phyloP scores from a whole-genome alignment of 2,888 invertebrate species.

The Tethea ocularis region DNA sequence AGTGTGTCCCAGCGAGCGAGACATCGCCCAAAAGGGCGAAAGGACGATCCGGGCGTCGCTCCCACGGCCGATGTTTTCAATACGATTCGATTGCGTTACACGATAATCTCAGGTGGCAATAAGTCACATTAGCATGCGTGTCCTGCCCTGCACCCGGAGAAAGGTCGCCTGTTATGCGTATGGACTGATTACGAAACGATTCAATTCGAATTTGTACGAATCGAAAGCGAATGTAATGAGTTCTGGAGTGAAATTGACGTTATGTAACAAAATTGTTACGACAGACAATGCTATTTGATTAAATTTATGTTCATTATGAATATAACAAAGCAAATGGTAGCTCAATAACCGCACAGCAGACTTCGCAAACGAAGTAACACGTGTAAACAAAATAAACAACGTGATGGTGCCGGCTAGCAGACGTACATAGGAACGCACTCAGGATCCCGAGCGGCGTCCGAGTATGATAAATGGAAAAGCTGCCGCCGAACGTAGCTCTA shows the following conservation, averaged over 20 bases:
- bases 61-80: constrained; percentile 45
- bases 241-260: neutral
- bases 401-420: constrained; percentile 37
- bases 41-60: constrained; percentile 71
- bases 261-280: neutral
- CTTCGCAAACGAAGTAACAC: constrained; percentile 47
- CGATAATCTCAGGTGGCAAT: constrained; percentile 46
- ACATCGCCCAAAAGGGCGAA: constrained; percentile 61
- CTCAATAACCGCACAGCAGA: constrained; percentile 42
- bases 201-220: constrained; percentile 2
- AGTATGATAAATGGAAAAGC: constrained; percentile 74
- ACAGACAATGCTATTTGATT: constrained; percentile 4
- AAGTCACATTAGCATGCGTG: constrained; percentile 28
- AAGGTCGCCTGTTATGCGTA: constrained; percentile 5
- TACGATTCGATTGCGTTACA: constrained; percentile 35
- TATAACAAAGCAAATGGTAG: constrained; percentile 36
- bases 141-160: constrained; percentile 5
- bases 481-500: constrained; percentile 50
- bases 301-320: constrained; percentile 22
- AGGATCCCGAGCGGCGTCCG: constrained; percentile 52
- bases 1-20: constrained; percentile 33
- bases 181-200: constrained; percentile 3
- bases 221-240: constrained; percentile 3
- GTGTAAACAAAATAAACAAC: constrained; percentile 70
- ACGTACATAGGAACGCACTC: constrained; percentile 78